Conservation (phyloP, 1,140 invertebrate species). For the Papilio dardanus region DNA sequence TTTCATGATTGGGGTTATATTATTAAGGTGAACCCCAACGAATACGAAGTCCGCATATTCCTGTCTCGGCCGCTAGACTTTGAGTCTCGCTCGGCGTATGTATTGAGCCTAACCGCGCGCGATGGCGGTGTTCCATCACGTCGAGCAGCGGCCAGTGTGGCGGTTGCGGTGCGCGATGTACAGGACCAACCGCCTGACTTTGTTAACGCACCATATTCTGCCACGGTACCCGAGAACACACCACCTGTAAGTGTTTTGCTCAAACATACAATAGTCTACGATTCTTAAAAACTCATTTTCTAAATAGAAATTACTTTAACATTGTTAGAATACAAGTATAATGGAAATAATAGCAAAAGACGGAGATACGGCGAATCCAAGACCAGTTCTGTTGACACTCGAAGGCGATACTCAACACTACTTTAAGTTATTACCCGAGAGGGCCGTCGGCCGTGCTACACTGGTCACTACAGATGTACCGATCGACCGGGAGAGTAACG, state of each 20-base stretch:
- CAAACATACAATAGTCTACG: no score
- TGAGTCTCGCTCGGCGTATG: slow-evolving; percentile 88
- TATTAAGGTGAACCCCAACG: slow-evolving; percentile 84
- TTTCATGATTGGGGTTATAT: neutral
- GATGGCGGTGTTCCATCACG: slow-evolving; percentile 87
- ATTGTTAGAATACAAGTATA: slow-evolving; percentile 78
- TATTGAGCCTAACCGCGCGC: slow-evolving; percentile 86
- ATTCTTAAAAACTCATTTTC: no score
- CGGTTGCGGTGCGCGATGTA: slow-evolving; percentile 89
- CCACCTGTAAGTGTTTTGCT: slow-evolving; percentile 82
- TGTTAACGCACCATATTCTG: slow-evolving; percentile 90
- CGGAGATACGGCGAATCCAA: slow-evolving; percentile 89
- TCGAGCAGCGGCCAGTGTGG: slow-evolving; percentile 87
- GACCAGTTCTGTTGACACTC: slow-evolving; percentile 85
- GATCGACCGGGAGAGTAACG: slow-evolving; percentile 88
- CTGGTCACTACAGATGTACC: slow-evolving; percentile 86
- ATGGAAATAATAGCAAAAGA: slow-evolving; percentile 88
- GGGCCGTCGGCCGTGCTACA: slow-evolving; percentile 78
- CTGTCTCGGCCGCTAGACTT: slow-evolving; percentile 87
- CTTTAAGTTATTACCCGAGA: slow-evolving; percentile 84
- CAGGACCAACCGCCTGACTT: slow-evolving; percentile 92
- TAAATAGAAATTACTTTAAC: no score
- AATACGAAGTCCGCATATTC: slow-evolving; percentile 87
- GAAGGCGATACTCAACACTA: slow-evolving; percentile 87
- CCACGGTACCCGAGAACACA: slow-evolving; percentile 89